A percentile compares a stretch with the other conserved stretches of the same genome.
Evolutionary conservation across 2,797 vertebrate genomes (phyloP).

Genomic region (Otolemur crassicaudatus): DNA sequence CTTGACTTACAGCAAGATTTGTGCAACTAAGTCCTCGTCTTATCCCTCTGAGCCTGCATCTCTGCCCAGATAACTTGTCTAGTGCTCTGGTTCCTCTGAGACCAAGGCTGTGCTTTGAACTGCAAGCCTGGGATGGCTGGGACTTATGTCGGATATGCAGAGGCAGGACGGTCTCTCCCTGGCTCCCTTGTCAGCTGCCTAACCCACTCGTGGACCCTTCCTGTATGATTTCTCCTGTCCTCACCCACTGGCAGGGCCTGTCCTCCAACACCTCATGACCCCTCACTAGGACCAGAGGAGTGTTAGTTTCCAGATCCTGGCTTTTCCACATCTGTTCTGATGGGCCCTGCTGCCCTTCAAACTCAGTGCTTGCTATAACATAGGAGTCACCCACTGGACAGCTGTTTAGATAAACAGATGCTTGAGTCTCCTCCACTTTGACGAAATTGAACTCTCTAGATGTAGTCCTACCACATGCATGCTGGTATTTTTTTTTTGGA

Average conservation of each 20-base stretch:
- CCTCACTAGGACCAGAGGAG: not conserved
- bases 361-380: not conserved
- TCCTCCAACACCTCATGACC: not conserved
- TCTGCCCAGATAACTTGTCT: not conserved
- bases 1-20: not conserved
- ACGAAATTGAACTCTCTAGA: not conserved
- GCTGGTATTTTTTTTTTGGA: not conserved
- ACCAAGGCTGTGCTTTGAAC: not conserved
- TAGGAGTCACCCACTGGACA: not conserved
- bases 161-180: accelerated
- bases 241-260: not conserved
- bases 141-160: not conserved
- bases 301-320: not conserved
- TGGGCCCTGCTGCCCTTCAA: not conserved
- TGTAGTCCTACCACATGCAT: not conserved
- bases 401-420: not conserved
- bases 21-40: not conserved
- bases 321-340: not conserved
- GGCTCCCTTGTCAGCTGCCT: accelerated
- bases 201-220: not conserved
- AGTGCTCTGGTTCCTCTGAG: not conserved
- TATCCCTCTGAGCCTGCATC: not conserved
- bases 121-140: not conserved
- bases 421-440: not conserved
- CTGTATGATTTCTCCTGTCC: not conserved